Evolutionary conservation across 2,113 vertebrate species (phyloP), one percentile per base, ranked within the genome.

Genomic region (Vimba vimba): DNA sequence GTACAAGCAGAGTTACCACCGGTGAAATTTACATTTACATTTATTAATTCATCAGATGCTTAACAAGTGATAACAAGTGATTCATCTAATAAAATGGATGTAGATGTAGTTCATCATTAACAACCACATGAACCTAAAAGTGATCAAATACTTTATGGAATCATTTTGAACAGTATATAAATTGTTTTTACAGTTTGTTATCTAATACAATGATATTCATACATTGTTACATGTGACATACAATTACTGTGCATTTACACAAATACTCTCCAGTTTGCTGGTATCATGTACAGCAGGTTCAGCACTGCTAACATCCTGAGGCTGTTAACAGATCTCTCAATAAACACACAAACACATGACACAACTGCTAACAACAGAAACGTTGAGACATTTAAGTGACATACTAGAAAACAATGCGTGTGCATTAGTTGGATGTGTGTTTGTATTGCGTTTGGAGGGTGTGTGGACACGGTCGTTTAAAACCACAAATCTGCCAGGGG

Each of bases 401-500:
- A 13, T 52, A 33, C 25, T 3, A 0, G 43, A 50, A 75, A 45
- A 55, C 15, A 25, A 2, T 23, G 45, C 21, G 78, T n/a, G 36
- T 82, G 84, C 66, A 30, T 64, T 11, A 10, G 81, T 55, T 6
- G 39, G 10, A 60, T 71, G 50, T 86, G 77, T 74, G 85, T 86
- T 27, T 69, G 62, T 69, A 9, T 82, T 82, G 64, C 47, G 11
- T 83, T 12, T 47, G 74, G 19, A 45, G 68, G 52, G 77, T 76
- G 76, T 80, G 86, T 76, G 78, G 59, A 64, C 62, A 47, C 39
- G 83, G 23, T 52, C 45, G 25, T 85, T 57, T 77, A 25, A 82
- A 79, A 82, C 69, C 50, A 82, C 55, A 23, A 75, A 60, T n/a
- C 79, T 76, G 79, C 85, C 69, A 27, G 69, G 57, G 85, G 69